phyloP scores from a whole-genome alignment of 2,888 invertebrate species.

The Agrotis exclamationis region DNA sequence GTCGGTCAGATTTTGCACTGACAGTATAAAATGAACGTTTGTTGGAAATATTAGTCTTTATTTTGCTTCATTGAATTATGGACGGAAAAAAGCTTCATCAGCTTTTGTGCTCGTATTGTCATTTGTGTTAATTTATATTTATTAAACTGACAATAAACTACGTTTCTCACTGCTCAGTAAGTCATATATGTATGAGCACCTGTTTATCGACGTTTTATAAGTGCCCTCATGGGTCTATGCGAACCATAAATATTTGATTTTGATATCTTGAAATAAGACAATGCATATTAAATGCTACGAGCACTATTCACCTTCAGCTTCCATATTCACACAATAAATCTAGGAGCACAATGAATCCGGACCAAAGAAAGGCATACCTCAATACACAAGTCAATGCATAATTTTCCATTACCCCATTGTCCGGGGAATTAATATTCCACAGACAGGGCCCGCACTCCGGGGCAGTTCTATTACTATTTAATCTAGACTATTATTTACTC shows the following conservation, averaged over 20 bases:
- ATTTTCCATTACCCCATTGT: slow-evolving; percentile 37
- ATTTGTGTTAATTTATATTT: neutral
- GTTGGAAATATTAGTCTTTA: neutral
- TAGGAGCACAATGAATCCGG: slow-evolving; percentile 34
- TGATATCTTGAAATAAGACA: too few species aligned
- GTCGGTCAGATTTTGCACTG: neutral
- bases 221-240: too few species aligned
- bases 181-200: too few species aligned
- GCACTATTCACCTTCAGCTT: neutral
- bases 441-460: slow-evolving; percentile 19
- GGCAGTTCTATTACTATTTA: slow-evolving; percentile 58
- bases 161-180: neutral
- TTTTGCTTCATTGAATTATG: neutral
- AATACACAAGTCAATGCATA: slow-evolving; percentile 36
- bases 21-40: neutral
- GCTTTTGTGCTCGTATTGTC: too few species aligned
- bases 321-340: slow-evolving; percentile 26
- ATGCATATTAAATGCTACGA: slow-evolving; percentile 21
- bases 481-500: slow-evolving; percentile 61
- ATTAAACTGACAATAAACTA: neutral
- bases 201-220: too few species aligned
- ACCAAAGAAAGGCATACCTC: slow-evolving; percentile 45
- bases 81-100: too few species aligned
- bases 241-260: too few species aligned
- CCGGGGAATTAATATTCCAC: slow-evolving; percentile 42